These are phyloP conservation scores for Stylophora pistillata DNA, from an alignment of 64 coral and sea anemone genomes.

Conservation along the genomic window DNA sequence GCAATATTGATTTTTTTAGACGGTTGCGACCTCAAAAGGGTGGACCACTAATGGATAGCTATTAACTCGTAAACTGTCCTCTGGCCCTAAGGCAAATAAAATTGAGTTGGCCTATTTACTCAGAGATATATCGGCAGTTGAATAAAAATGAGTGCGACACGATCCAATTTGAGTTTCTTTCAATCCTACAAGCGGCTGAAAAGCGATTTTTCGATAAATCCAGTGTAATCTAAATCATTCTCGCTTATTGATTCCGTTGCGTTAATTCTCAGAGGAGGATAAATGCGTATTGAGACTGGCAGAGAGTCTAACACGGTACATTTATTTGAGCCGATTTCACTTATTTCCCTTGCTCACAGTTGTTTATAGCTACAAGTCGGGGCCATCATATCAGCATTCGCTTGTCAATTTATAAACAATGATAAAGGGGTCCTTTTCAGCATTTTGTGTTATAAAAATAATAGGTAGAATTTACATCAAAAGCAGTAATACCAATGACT, in stretches of 20 bases:
- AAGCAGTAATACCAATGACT: too few species aligned
- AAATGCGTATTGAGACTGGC: background rate
- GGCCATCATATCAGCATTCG: background rate
- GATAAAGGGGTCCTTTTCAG: background rate
- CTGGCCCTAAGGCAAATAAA: conserved; percentile 4
- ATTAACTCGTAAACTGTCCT: conserved; percentile 11
- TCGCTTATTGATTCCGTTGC: background rate
- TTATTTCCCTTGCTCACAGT: conserved; percentile 3
- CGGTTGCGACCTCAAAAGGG: background rate
- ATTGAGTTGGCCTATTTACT: conserved; percentile 12
- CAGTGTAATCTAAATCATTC: background rate
- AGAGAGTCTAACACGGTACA: conserved; percentile 1
- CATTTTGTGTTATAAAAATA: too few species aligned
- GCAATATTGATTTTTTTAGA: background rate
- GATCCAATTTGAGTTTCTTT: background rate
- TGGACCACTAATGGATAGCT: background rate
- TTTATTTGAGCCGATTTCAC: background rate
- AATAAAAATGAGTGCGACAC: background rate
- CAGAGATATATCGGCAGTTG: background rate
- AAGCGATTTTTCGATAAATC: background rate
- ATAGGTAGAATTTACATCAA: too few species aligned
- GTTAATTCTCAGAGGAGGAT: background rate
- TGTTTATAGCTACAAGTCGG: background rate
- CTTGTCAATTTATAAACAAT: background rate
- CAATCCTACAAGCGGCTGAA: background rate